A percentile compares a stretch with the other conserved stretches of the same genome.
Evolutionary conservation across 2,888 invertebrate species (phyloP).

Genomic region (Schizotus pectinicornis): DNA sequence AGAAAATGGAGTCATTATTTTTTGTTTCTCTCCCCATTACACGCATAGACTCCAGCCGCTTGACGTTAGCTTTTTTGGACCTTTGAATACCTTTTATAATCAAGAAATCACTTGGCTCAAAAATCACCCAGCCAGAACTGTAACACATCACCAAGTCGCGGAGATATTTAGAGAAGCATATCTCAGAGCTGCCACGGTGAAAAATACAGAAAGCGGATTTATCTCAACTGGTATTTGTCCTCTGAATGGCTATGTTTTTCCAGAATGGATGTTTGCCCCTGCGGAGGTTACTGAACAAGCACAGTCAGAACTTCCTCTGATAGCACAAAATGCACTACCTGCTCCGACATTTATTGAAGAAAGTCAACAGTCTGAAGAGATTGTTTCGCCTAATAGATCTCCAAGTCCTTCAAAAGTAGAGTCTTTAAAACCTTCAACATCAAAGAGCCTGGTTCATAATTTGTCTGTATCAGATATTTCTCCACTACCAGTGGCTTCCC

Average conservation of each 20-base stretch:
- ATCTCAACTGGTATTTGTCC: slow-evolving; percentile 36
- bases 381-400: background rate
- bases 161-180: slow-evolving; percentile 43
- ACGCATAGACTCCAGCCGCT: slow-evolving; percentile 48
- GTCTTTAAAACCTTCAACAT: slow-evolving; percentile 1
- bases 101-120: slow-evolving; percentile 44
- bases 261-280: slow-evolving; percentile 5
- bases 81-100: slow-evolving; percentile 43
- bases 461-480: background rate
- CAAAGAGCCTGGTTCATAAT: too few species aligned
- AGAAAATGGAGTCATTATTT: slow-evolving; percentile 44
- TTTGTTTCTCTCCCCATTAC: slow-evolving; percentile 50
- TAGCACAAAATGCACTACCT: too few species aligned
- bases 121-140: slow-evolving; percentile 41
- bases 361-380: background rate
- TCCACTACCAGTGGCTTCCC: slow-evolving; percentile 1
- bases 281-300: background rate
- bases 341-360: background rate
- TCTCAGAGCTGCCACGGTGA: slow-evolving; percentile 37
- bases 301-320: too few species aligned
- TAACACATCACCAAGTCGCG: slow-evolving; percentile 43
- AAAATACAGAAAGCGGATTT: slow-evolving; percentile 40
- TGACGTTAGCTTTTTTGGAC: slow-evolving; percentile 44
- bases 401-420: background rate
- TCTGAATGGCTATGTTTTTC: slow-evolving; percentile 3